These are phyloP conservation scores for Nomada fucata DNA, from an alignment of 2,888 invertebrate genomes.

Conservation along the genomic window DNA sequence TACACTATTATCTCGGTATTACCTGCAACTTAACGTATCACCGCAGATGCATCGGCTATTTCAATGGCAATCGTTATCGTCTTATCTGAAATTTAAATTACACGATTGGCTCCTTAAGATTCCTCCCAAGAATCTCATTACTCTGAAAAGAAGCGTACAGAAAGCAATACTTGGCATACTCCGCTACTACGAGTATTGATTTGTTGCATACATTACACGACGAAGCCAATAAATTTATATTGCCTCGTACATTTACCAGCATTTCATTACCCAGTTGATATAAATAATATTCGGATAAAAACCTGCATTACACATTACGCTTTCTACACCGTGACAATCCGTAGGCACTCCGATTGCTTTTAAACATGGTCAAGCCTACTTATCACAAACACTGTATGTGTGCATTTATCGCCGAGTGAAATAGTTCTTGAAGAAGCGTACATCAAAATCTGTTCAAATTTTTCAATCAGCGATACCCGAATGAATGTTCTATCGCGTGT, in stretches of 20 bases:
- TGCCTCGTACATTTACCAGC: too few species aligned
- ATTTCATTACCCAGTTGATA: too few species aligned
- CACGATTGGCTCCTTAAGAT: constrained; percentile 1
- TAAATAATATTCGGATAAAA: too few species aligned
- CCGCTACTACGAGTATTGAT: neutral
- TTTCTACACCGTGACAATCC: too few species aligned
- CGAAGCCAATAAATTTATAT: neutral
- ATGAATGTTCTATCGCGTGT: too few species aligned
- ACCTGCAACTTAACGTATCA: neutral
- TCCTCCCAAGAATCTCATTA: neutral
- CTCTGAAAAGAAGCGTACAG: neutral
- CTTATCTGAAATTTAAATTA: constrained; percentile 33
- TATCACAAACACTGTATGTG: neutral
- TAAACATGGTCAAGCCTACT: neutral
- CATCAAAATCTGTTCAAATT: neutral
- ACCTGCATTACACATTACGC: too few species aligned
- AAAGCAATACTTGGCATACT: constrained; percentile 11
- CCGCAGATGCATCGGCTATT: constrained; percentile 39
- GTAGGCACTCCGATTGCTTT: neutral
- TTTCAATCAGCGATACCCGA: too few species aligned
- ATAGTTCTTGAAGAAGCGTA: too few species aligned
- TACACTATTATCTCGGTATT: neutral
- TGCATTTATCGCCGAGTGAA: too few species aligned
- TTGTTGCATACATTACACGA: neutral
- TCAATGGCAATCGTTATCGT: constrained; percentile 9